These are phyloP conservation scores for Drosophila paulistorum DNA, from an alignment of 1,140 invertebrate species.

Conservation along the genomic window DNA sequence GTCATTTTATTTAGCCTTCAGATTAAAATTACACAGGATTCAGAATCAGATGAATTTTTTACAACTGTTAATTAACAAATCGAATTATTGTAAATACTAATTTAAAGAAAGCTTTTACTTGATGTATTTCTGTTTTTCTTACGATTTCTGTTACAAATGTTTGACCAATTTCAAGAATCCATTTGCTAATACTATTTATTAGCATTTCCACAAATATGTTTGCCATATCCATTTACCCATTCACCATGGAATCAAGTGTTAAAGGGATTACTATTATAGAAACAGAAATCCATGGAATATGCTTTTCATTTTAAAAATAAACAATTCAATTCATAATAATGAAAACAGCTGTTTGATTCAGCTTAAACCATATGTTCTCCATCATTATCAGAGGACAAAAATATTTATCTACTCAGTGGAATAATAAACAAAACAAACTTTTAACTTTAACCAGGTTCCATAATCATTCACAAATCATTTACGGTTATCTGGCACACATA, in stretches of 20 bases:
- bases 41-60: no score
- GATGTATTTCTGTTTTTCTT: no score
- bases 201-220: no score
- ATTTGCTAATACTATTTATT: no score
- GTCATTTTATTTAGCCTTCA: no score
- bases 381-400: not conserved
- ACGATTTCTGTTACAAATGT: no score
- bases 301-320: not conserved
- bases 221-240: not conserved
- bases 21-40: no score
- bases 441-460: conserved; percentile 20
- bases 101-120: no score
- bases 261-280: not conserved
- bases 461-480: conserved; percentile 13
- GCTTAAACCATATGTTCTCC: not conserved
- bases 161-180: no score
- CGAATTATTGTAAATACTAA: no score
- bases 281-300: not conserved
- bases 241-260: no score
- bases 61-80: no score
- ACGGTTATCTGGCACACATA: not conserved
- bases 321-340: not conserved
- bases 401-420: not conserved
- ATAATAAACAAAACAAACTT: conserved; percentile 6
- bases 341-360: not conserved